Evolutionary conservation across 2,888 invertebrate genomes (phyloP).

Genomic region (Ethmia dodecea): DNA sequence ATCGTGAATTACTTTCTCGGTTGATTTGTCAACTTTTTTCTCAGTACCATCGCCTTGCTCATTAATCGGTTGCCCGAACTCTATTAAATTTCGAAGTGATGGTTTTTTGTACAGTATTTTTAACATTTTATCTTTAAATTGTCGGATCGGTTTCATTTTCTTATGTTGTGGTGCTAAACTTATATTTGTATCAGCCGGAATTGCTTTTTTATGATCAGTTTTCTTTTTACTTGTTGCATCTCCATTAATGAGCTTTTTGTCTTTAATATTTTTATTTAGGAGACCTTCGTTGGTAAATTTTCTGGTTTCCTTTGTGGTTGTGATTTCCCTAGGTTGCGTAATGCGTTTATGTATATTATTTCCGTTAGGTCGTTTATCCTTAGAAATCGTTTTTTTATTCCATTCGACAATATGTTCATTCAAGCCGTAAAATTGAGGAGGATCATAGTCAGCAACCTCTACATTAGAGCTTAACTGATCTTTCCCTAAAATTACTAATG

Average conservation of each 20-base stretch:
- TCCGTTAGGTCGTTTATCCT: too few species aligned
- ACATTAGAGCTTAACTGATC: slow-evolving; percentile 45
- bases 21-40: not conserved
- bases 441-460: slow-evolving; percentile 31
- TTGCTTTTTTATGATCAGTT: slow-evolving; percentile 13
- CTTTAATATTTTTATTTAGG: slow-evolving; percentile 5
- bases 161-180: slow-evolving; percentile 14
- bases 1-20: too few species aligned
- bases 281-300: slow-evolving; percentile 7
- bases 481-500: slow-evolving; percentile 48
- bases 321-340: too few species aligned
- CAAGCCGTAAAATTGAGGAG: slow-evolving; percentile 48
- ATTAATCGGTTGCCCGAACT: too few species aligned
- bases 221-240: slow-evolving; percentile 13
- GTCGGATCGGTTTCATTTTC: slow-evolving; percentile 33
- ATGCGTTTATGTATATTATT: too few species aligned
- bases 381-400: not conserved
- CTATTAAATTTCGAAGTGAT: not conserved
- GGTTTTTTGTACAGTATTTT: slow-evolving; percentile 46
- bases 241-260: slow-evolving; percentile 6
- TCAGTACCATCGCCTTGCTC: too few species aligned
- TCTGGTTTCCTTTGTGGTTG: slow-evolving; percentile 1
- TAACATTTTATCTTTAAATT: slow-evolving; percentile 49
- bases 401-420: slow-evolving; percentile 47
- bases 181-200: slow-evolving; percentile 15